These are phyloP conservation scores for Oreochromis grahami DNA, from an alignment of 2,797 vertebrate species.

Conservation along the genomic window DNA sequence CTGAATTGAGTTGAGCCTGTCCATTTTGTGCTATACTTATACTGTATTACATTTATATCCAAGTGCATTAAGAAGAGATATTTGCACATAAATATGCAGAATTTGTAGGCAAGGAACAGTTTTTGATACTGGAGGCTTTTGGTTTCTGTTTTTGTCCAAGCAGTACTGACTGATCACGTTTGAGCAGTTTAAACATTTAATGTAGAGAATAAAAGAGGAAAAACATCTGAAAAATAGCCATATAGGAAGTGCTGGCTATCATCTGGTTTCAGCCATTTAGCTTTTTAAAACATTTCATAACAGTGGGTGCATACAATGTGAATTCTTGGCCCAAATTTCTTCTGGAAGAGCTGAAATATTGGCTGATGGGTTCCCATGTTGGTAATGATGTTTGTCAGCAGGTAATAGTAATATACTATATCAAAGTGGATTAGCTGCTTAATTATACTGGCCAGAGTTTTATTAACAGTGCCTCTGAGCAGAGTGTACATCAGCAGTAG, in stretches of 20 bases:
- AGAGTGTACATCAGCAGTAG: neutral
- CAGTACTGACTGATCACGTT: fast-evolving
- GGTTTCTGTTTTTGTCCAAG: neutral
- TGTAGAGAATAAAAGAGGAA: fast-evolving
- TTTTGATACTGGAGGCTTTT: neutral
- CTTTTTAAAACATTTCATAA: neutral
- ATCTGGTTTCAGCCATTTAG: neutral
- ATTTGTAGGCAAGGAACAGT: neutral
- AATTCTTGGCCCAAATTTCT: neutral
- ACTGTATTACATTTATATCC: neutral
- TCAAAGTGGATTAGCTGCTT: neutral
- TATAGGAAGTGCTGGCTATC: neutral
- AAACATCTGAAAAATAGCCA: neutral
- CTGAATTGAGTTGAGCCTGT: neutral
- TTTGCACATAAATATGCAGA: neutral
- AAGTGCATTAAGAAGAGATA: neutral
- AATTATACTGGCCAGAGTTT: neutral
- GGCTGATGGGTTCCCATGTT: neutral
- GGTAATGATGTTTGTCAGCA: neutral
- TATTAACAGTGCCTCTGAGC: neutral
- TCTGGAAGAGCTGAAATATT: neutral
- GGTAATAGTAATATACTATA: neutral
- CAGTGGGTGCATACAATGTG: fast-evolving
- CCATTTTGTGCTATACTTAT: neutral
- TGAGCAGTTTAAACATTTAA: neutral